These are phyloP conservation scores for Marronus borbonicus DNA, from an alignment of 2,888 invertebrate genomes.

Conservation along the genomic window DNA sequence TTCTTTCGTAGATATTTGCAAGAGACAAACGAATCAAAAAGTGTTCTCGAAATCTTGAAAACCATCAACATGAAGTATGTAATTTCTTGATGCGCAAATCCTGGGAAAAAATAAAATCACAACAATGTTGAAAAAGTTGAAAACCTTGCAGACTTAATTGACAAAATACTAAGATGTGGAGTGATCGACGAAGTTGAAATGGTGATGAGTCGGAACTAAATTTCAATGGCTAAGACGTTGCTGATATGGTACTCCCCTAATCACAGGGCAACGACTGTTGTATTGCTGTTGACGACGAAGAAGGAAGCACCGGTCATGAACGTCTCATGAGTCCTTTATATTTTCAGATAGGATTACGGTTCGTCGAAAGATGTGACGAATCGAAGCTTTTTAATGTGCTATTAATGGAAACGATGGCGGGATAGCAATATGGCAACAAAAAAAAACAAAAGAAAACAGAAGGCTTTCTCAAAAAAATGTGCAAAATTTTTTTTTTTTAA, in stretches of 20 bases:
- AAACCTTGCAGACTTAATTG: not conserved
- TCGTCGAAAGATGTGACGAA: too few relatives aligned
- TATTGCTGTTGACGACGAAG: not conserved
- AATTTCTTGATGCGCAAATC: too few relatives aligned
- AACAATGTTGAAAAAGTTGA: too few relatives aligned
- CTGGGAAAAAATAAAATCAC: not conserved
- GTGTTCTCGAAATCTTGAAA: constrained; percentile 15
- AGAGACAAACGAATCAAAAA: constrained; percentile 11
- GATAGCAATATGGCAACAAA: too few relatives aligned
- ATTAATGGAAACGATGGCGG: too few relatives aligned
- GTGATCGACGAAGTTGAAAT: constrained; percentile 6
- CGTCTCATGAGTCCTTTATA: too few relatives aligned
- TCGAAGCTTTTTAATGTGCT: too few relatives aligned
- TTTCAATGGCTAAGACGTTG: constrained; percentile 9
- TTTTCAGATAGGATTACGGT: too few relatives aligned
- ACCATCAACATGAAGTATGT: too few relatives aligned
- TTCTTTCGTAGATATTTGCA: not conserved
- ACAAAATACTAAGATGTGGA: constrained; percentile 9
- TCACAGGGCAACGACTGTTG: constrained; percentile 3
- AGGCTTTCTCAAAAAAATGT: too few relatives aligned
- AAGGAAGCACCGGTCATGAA: not conserved
- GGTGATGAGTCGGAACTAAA: constrained; percentile 17
- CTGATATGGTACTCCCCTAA: not conserved
- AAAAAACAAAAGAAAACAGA: too few relatives aligned
- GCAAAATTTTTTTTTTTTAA: too few relatives aligned